Evolutionary conservation across 2,888 invertebrate genomes (phyloP).

Genomic region (Trachelus iudaicus): DNA sequence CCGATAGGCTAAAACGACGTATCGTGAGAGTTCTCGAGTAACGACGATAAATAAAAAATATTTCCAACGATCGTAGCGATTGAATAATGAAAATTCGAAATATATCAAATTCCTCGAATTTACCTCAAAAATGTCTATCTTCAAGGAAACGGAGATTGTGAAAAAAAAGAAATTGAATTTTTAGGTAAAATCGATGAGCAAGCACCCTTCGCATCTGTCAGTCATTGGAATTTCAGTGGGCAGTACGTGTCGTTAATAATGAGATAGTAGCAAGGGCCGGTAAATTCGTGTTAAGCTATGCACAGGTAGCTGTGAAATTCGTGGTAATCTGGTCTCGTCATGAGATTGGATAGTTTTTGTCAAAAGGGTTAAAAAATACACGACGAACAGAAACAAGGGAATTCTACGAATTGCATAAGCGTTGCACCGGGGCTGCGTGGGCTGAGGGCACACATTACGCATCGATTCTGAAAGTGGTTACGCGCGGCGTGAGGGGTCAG

Average conservation of each 20-base stretch:
- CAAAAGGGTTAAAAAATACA: neutral
- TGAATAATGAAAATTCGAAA: neutral
- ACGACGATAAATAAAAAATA: neutral
- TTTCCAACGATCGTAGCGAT: neutral
- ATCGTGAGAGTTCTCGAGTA: neutral
- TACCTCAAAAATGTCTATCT: neutral
- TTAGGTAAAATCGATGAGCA: neutral
- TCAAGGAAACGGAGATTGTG: neutral
- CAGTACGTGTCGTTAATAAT: neutral
- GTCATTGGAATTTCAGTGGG: neutral
- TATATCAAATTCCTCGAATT: neutral
- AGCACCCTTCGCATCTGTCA: neutral
- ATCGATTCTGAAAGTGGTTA: constrained; percentile 33
- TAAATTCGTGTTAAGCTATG: neutral
- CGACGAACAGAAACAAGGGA: constrained; percentile 8
- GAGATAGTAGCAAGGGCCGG: neutral
- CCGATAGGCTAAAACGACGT: neutral
- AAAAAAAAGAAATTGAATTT: neutral
- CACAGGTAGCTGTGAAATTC: neutral
- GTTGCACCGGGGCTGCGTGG: constrained; percentile 47
- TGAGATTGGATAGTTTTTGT: neutral
- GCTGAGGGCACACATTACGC: constrained; percentile 36
- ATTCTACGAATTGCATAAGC: constrained; percentile 48
- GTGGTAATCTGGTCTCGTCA: neutral
- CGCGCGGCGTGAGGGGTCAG: constrained; percentile 53